Evolutionary conservation across 2,797 vertebrate genomes (phyloP).

Genomic region (Arctocebus calabarensis): DNA sequence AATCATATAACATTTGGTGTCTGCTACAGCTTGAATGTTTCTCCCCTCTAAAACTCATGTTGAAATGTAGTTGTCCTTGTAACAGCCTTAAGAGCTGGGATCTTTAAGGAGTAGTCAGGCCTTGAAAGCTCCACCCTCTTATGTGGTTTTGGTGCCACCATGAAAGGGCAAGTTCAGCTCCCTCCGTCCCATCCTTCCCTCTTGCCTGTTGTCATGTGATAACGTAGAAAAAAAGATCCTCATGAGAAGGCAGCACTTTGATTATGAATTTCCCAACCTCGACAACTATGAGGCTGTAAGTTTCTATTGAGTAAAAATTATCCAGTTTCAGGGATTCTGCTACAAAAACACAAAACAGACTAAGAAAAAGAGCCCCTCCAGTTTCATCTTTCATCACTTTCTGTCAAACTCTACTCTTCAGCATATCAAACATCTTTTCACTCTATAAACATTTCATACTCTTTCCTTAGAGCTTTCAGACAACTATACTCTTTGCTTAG

Average conservation of each 20-base stretch:
- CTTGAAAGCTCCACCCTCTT: background rate
- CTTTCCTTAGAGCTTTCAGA: background rate
- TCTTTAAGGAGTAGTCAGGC: background rate
- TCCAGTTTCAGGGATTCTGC: background rate
- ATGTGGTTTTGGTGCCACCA: background rate
- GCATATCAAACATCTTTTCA: background rate
- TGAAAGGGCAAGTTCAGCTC: background rate
- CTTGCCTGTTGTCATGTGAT: background rate
- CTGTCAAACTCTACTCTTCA: background rate
- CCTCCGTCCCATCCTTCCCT: background rate
- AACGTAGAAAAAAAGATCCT: background rate
- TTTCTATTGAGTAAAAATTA: background rate
- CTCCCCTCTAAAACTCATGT: background rate
- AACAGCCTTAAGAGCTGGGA: background rate
- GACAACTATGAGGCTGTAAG: background rate
- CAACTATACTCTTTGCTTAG: background rate
- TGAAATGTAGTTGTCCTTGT: background rate
- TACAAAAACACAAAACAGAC: background rate
- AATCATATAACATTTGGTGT: background rate
- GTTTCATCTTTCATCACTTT: background rate
- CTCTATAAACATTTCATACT: background rate
- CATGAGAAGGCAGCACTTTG: background rate
- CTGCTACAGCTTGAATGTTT: background rate
- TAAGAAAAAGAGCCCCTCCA: background rate
- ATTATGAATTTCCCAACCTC: background rate